Evolutionary conservation across 1,140 invertebrate genomes (phyloP).

Genomic region (Eciton burchellii): DNA sequence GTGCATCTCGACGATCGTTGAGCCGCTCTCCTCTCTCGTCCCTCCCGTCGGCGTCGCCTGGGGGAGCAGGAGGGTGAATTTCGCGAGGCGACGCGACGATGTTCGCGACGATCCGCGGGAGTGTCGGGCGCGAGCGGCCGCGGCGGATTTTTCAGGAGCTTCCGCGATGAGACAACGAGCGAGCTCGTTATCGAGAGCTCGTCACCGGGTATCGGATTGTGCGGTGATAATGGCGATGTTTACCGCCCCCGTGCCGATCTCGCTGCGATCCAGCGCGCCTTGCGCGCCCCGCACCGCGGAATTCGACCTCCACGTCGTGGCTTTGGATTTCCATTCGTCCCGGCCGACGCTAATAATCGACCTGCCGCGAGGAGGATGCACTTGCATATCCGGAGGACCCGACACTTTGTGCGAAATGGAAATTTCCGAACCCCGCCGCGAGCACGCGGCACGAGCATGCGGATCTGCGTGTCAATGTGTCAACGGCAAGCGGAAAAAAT

Average conservation of each 20-base stretch:
- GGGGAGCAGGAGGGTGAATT: constrained; percentile 10
- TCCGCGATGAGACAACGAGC: too few species aligned
- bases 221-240: constrained; percentile 29
- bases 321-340: neutral
- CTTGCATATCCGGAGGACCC: neutral
- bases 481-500: neutral
- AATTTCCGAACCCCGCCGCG: neutral
- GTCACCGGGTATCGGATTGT: constrained; percentile 30
- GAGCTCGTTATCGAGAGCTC: too few species aligned
- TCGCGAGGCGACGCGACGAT: neutral
- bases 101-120: neutral
- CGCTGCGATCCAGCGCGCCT: neutral
- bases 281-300: neutral
- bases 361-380: neutral
- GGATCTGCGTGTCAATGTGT: neutral
- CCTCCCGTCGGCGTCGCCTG: neutral
- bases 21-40: constrained; percentile 4
- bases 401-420: neutral
- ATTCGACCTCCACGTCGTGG: neutral
- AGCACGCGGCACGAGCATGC: neutral
- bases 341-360: constrained; percentile 14
- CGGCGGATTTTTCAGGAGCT: neutral
- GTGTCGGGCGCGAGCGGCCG: neutral
- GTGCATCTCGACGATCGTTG: constrained; percentile 66
- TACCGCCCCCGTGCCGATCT: neutral